phyloP scores from a whole-genome alignment of 2,113 vertebrate genomes.

The Peromyscus polionotus region DNA sequence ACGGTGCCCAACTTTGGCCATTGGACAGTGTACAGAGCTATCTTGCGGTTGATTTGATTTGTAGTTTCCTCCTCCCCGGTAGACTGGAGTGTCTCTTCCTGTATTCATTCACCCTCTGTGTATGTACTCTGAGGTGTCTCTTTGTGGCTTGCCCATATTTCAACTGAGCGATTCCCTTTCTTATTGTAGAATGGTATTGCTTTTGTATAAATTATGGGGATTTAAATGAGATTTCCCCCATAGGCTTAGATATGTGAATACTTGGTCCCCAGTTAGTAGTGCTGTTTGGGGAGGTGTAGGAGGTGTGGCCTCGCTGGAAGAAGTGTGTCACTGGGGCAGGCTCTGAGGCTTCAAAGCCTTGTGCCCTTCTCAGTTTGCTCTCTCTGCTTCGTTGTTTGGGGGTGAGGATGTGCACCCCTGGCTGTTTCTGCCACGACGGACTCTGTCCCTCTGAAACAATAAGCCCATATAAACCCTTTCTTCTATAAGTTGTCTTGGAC shows the following conservation, averaged over 20 bases:
- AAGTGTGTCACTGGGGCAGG: not conserved
- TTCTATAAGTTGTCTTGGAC: not conserved
- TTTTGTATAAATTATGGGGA: no score
- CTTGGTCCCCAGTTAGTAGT: not conserved
- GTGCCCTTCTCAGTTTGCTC: not conserved
- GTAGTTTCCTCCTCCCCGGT: rapidly evolving
- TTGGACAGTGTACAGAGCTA: no score
- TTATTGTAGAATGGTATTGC: not conserved
- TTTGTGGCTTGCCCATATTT: not conserved
- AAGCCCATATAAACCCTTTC: not conserved
- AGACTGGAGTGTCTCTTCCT: rapidly evolving
- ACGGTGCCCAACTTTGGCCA: not conserved
- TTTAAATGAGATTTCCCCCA: not conserved
- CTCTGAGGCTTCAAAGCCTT: not conserved
- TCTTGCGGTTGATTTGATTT: no score
- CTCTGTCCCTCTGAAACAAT: no score
- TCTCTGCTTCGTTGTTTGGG: not conserved
- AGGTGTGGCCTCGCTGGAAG: not conserved
- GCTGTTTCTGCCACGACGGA: not conserved
- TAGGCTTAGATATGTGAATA: not conserved
- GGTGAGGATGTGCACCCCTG: not conserved
- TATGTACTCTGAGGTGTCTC: not conserved
- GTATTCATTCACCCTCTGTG: no score
- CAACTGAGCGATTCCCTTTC: no score
- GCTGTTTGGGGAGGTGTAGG: not conserved